phyloP scores from a whole-genome alignment of 2,797 vertebrate species.

The Sparidentex hasta region DNA sequence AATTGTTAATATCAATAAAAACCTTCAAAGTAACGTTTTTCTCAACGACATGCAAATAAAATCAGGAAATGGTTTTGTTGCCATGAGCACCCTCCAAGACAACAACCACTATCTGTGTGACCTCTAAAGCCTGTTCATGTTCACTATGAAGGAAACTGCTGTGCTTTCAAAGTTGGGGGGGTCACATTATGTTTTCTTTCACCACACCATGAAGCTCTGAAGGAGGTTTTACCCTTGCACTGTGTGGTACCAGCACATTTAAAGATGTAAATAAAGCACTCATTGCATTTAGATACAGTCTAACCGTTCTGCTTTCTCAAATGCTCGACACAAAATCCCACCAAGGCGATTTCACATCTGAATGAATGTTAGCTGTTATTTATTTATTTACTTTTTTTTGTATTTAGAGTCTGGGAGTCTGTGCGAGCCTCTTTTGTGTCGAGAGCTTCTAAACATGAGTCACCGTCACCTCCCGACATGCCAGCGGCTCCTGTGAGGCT shows the following conservation, averaged over 20 bases:
- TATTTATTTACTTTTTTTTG: neutral
- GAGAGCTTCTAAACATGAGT: conserved; percentile 51
- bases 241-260: neutral
- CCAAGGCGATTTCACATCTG: neutral
- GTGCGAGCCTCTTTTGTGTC: conserved; percentile 31
- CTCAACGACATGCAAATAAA: neutral
- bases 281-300: neutral
- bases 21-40: no score
- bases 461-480: conserved; percentile 32
- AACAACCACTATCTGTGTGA: neutral
- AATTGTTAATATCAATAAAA: no score
- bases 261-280: no score
- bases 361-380: conserved; percentile 8
- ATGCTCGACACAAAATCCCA: neutral
- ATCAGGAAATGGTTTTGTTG: neutral
- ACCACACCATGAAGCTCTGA: neutral
- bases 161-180: neutral
- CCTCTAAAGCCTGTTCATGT: neutral
- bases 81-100: neutral
- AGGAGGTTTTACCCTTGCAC: neutral
- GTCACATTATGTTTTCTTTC: neutral
- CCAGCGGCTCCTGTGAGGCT: neutral
- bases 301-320: neutral
- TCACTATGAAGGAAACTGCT: neutral
- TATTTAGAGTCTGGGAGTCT: conserved; percentile 31